Conservation (phyloP, 2,797 vertebrate genomes). For the Columba guinea region DNA sequence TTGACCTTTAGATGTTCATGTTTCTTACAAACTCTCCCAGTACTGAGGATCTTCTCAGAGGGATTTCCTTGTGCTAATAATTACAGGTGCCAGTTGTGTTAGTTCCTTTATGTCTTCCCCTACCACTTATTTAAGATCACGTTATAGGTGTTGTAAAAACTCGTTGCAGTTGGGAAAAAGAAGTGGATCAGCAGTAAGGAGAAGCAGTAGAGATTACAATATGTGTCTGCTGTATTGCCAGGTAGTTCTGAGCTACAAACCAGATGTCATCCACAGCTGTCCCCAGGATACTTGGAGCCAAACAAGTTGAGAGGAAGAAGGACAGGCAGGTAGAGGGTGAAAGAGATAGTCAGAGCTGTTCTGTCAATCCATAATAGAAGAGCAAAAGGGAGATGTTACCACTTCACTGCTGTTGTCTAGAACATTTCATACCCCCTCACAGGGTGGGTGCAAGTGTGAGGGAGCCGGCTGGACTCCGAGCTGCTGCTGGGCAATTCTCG, state of each 20-base stretch:
- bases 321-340: background rate
- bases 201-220: background rate
- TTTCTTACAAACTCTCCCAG: background rate
- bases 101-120: background rate
- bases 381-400: background rate
- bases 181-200: background rate
- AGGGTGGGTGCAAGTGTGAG: background rate
- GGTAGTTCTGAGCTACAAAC: background rate
- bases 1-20: background rate
- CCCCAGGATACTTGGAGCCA: background rate
- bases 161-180: background rate
- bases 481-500: background rate
- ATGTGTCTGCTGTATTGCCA: background rate
- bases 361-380: background rate
- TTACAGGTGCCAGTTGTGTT: background rate
- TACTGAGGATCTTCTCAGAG: background rate
- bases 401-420: background rate
- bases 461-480: background rate
- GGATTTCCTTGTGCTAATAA: background rate
- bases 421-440: background rate
- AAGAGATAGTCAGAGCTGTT: background rate
- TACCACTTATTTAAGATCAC: background rate
- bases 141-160: background rate
- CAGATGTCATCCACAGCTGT: background rate
- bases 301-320: background rate